Percentiles rank a stretch among this genome's conserved stretches.
phyloP scores from a whole-genome alignment of 2,888 invertebrate genomes.

The Yponomeuta cagnagella region DNA sequence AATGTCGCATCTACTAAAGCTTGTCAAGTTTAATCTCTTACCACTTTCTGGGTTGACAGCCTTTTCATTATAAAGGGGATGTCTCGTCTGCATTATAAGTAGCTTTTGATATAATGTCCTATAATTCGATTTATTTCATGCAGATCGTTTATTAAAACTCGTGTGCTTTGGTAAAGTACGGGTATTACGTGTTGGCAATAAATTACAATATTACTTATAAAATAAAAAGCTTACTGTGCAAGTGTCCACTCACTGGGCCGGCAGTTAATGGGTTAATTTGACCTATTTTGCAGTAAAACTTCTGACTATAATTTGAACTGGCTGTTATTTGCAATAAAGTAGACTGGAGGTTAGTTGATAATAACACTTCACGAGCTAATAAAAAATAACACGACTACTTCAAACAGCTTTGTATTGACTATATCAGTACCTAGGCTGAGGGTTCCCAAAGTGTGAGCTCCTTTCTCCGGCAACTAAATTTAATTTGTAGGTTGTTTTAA shows the following conservation, averaged over 20 bases:
- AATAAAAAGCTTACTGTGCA: background rate
- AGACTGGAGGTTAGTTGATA: background rate
- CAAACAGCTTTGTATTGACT: background rate
- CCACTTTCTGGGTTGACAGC: conserved; percentile 1
- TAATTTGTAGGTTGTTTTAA: too few relatives aligned
- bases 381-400: background rate
- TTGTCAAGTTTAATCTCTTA: background rate
- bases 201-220: background rate
- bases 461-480: too few relatives aligned
- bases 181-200: conserved; percentile 7
- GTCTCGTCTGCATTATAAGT: conserved; percentile 14
- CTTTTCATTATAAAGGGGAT: conserved; percentile 13
- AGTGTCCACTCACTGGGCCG: background rate
- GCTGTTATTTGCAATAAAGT: background rate
- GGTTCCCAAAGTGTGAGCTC: too few relatives aligned
- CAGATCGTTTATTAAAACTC: conserved; percentile 12
- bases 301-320: conserved; percentile 29
- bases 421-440: too few relatives aligned
- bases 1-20: conserved; percentile 1
- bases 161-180: conserved; percentile 9
- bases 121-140: conserved; percentile 13
- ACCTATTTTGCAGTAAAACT: conserved; percentile 33
- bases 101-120: conserved; percentile 15
- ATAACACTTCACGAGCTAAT: background rate
- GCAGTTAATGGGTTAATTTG: conserved; percentile 36